Evolutionary conservation across 2,888 invertebrate species (phyloP).

Genomic region (Taphrorychus bicolor): DNA sequence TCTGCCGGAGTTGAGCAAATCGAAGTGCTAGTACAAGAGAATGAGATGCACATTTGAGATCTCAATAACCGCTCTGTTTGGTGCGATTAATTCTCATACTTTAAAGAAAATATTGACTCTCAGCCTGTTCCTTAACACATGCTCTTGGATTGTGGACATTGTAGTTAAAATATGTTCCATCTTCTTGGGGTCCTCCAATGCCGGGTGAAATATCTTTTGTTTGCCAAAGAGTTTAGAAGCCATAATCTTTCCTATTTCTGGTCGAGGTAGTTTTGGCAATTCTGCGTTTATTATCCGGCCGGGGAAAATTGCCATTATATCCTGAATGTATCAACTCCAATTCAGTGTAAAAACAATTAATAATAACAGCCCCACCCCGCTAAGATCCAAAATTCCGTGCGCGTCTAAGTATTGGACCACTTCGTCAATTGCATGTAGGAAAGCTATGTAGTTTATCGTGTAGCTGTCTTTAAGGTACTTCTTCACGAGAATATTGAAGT

Average conservation of each 20-base stretch:
- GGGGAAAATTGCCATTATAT: constrained; percentile 66
- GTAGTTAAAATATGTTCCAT: constrained; percentile 64
- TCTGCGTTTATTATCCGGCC: constrained; percentile 72
- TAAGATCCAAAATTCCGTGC: constrained; percentile 63
- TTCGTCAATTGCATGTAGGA: constrained; percentile 72
- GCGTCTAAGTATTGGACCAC: constrained; percentile 68
- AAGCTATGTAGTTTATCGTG: constrained; percentile 80
- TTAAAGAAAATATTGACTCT: constrained; percentile 74
- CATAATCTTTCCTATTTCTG: constrained; percentile 67
- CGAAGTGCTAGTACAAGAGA: constrained; percentile 76
- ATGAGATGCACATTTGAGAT: constrained; percentile 6
- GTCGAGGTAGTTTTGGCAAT: constrained; percentile 71
- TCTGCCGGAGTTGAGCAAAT: constrained; percentile 71
- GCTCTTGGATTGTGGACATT: constrained; percentile 72
- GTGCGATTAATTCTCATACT: constrained; percentile 59
- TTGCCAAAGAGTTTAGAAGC: constrained; percentile 63
- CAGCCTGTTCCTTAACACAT: constrained; percentile 69
- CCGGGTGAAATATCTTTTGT: constrained; percentile 68
- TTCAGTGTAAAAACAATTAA: too few relatives aligned
- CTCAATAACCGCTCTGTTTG: not conserved
- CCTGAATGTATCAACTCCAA: constrained; percentile 49
- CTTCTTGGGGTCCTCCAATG: constrained; percentile 61
- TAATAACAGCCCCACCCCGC: constrained; percentile 68
- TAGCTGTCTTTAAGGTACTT: constrained; percentile 79
- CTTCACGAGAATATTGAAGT: constrained; percentile 76